Evolutionary conservation across 2,797 vertebrate genomes (phyloP).

Genomic region (Linurgus olivaceus): DNA sequence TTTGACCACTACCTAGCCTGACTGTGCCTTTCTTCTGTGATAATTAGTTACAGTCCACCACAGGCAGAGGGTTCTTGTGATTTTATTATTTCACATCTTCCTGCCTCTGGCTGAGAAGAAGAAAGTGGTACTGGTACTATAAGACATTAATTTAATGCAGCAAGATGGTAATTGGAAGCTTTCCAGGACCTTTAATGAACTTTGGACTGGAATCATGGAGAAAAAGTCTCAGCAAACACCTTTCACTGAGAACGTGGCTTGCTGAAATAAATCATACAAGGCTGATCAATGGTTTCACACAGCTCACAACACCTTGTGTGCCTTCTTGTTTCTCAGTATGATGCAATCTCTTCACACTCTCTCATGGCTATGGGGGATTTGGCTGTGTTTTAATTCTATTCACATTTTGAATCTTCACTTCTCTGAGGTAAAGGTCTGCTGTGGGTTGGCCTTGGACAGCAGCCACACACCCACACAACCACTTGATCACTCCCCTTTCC

Average conservation of each 20-base stretch:
- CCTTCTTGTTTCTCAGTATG: neutral
- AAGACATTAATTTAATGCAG: neutral
- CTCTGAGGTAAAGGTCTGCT: neutral
- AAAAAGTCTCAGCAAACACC: neutral
- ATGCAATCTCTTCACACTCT: neutral
- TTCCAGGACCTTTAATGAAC: neutral
- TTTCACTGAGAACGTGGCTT: neutral
- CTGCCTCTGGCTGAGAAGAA: neutral
- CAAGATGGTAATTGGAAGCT: neutral
- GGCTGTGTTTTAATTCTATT: neutral
- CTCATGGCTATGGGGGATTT: neutral
- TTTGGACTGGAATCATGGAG: neutral
- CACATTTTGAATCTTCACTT: neutral
- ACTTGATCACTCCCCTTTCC: neutral
- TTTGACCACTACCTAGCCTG: neutral
- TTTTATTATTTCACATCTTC: neutral
- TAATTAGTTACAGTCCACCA: neutral
- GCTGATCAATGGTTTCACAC: neutral
- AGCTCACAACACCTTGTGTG: neutral
- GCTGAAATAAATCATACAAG: neutral
- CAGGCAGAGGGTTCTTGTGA: neutral
- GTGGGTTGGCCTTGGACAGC: constrained; percentile 17
- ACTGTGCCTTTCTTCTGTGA: neutral
- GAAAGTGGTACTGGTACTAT: neutral
- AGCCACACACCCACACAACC: neutral